A percentile compares a stretch with the other conserved stretches of the same genome.
These are phyloP conservation scores for Limnothrissa miodon DNA, from an alignment of 2,113 vertebrate genomes.

Conservation along the genomic window DNA sequence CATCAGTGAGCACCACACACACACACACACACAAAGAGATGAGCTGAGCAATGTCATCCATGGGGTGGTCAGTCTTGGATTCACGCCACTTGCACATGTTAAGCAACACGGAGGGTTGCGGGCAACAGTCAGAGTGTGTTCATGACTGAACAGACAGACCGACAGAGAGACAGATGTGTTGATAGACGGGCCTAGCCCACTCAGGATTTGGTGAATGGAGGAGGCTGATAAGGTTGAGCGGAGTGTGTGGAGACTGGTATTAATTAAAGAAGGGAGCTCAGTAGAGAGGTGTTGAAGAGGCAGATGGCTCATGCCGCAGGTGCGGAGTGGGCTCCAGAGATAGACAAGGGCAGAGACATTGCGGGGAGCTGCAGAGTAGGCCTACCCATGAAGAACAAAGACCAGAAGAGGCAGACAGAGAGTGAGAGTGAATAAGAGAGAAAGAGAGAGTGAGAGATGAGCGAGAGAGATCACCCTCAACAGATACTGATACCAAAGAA, in stretches of 20 bases:
- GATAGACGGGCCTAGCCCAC: too few relatives aligned
- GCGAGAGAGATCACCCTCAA: slow-evolving; percentile 1
- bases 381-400: slow-evolving; percentile 18
- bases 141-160: too few relatives aligned
- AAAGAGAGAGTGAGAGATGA: slow-evolving; percentile 13
- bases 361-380: not conserved
- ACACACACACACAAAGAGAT: not conserved
- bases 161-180: too few relatives aligned
- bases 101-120: not conserved
- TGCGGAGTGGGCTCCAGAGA: slow-evolving; percentile 18
- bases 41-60: not conserved
- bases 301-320: slow-evolving; percentile 47
- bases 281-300: slow-evolving; percentile 14
- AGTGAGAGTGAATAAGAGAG: slow-evolving; percentile 34
- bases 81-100: not conserved
- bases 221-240: not conserved
- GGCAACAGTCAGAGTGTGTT: not conserved
- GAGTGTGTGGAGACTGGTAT: not conserved
- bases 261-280: not conserved
- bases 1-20: not conserved
- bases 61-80: not conserved
- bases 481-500: slow-evolving; percentile 11
- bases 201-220: too few relatives aligned
- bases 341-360: slow-evolving; percentile 25
- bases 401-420: slow-evolving; percentile 19